Conservation (phyloP, 2,888 invertebrate species). For the Drosophila lacicola region DNA sequence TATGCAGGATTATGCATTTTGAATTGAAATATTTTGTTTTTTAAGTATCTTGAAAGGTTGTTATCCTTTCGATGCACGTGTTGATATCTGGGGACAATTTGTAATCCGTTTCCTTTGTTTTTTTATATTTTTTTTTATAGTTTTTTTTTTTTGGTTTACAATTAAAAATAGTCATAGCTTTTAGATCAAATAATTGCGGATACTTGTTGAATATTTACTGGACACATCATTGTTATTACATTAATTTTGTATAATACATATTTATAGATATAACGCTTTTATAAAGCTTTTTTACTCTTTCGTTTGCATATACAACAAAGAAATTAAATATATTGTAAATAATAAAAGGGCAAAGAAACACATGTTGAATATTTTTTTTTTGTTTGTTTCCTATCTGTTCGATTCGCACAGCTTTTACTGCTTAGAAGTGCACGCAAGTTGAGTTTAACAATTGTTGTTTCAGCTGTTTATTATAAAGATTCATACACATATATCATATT, state of each 20-base stretch:
- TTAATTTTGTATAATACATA: constrained; percentile 9
- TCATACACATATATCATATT: constrained; percentile 16
- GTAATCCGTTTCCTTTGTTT: neutral
- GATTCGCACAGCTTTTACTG: too few species aligned
- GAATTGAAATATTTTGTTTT: neutral
- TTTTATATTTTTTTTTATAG: too few species aligned
- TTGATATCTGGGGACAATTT: neutral
- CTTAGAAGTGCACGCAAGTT: constrained; percentile 7
- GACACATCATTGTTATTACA: constrained; percentile 8
- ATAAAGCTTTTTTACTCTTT: constrained; percentile 6
- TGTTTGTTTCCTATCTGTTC: neutral
- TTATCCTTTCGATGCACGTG: neutral
- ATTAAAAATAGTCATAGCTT: neutral
- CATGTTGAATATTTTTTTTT: neutral
- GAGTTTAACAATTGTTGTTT: constrained; percentile 17
- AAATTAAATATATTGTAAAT: constrained; percentile 3
- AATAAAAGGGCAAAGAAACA: neutral
- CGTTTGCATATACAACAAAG: constrained; percentile 8
- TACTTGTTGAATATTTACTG: constrained; percentile 9
- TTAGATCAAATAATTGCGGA: neutral
- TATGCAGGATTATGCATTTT: neutral
- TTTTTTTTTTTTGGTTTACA: neutral
- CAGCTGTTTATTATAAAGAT: constrained; percentile 17
- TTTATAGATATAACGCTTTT: constrained; percentile 6
- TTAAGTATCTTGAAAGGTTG: neutral